Evolutionary conservation across 1,140 invertebrate genomes (phyloP).

Genomic region (Drosophila albomicans): DNA sequence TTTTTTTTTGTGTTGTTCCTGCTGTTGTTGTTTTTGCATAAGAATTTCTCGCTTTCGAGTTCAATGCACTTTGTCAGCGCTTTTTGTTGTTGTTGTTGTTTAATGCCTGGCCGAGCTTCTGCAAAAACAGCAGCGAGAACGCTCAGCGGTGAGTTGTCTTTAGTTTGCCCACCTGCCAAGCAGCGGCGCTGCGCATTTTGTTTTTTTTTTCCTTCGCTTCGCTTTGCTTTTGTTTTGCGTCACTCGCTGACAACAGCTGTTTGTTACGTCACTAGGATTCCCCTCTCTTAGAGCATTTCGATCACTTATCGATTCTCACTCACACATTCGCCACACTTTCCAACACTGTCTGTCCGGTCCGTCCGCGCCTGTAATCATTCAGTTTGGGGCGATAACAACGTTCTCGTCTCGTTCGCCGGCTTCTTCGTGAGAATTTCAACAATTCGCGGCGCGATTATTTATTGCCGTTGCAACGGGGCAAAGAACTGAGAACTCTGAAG

Average conservation of each 20-base stretch:
- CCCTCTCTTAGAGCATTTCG: constrained; percentile 10
- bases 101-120: constrained; percentile 30
- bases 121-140: background rate
- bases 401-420: background rate
- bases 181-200: constrained; percentile 1
- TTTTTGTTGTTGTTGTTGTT: constrained; percentile 49
- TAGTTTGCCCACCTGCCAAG: constrained; percentile 38
- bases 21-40: constrained; percentile 66
- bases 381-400: background rate
- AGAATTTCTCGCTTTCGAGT: constrained; percentile 78
- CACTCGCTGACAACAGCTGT: constrained; percentile 24
- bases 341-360: constrained; percentile 21
- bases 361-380: background rate
- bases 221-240: too few relatives aligned
- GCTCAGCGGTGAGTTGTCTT: background rate
- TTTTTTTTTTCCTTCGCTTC: too few relatives aligned
- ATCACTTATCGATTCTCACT: constrained; percentile 21
- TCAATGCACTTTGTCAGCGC: constrained; percentile 76
- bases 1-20: constrained; percentile 12
- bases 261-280: constrained; percentile 21
- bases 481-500: constrained; percentile 1
- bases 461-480: constrained; percentile 11
- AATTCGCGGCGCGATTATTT: constrained; percentile 41
- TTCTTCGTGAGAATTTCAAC: constrained; percentile 45
- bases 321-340: background rate